phyloP scores from a whole-genome alignment of 2,888 invertebrate species.

The Cremastinae sp. region DNA sequence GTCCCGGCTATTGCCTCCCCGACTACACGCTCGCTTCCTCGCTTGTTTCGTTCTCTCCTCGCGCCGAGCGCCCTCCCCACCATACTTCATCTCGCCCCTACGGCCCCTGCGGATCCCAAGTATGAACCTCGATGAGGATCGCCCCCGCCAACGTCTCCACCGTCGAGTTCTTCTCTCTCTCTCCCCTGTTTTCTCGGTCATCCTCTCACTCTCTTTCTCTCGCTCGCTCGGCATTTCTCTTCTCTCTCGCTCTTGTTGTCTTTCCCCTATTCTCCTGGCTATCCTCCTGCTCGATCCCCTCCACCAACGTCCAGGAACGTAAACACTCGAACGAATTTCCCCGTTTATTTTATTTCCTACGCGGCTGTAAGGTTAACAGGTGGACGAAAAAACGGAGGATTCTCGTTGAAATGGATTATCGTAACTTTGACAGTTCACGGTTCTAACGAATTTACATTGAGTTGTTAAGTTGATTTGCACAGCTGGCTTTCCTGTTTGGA shows the following conservation, averaged over 20 bases:
- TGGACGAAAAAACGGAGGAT: conserved; percentile 4
- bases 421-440: too few relatives aligned
- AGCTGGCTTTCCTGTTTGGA: too few relatives aligned
- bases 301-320: conserved; percentile 49
- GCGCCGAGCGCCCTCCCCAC: conserved; percentile 19
- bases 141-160: conserved; percentile 39
- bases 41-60: conserved; percentile 27
- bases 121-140: conserved; percentile 28
- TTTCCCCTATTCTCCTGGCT: conserved; percentile 13
- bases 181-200: conserved; percentile 14
- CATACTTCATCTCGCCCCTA: conserved; percentile 14
- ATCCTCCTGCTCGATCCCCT: conserved; percentile 17
- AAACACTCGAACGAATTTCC: conserved; percentile 11
- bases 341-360: neutral
- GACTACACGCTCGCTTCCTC: conserved; percentile 34
- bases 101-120: conserved; percentile 29
- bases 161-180: conserved; percentile 17
- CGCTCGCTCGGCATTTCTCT: conserved; percentile 5
- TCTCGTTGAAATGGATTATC: too few relatives aligned
- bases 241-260: neutral
- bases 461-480: too few relatives aligned
- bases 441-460: too few relatives aligned
- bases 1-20: conserved; percentile 53
- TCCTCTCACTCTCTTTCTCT: conserved; percentile 27
- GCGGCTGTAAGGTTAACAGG: conserved; percentile 20